These are phyloP conservation scores for Burhinus oedicnemus DNA, from an alignment of 2,113 vertebrate species.

Conservation along the genomic window DNA sequence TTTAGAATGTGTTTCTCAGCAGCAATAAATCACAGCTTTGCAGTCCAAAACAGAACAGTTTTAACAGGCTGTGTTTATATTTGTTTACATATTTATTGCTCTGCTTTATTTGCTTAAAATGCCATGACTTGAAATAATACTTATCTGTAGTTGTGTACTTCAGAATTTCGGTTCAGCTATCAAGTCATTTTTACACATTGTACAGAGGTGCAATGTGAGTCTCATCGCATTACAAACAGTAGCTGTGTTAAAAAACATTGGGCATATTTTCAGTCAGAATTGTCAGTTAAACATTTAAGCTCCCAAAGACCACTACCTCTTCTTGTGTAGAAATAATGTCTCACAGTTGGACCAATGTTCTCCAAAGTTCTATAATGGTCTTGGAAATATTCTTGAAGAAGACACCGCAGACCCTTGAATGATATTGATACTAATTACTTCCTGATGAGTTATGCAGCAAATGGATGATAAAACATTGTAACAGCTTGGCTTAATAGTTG, in stretches of 20 bases:
- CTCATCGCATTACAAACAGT: rapidly evolving
- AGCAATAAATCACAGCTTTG: not conserved
- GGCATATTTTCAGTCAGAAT: not conserved
- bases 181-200: not conserved
- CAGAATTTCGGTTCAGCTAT: not conserved
- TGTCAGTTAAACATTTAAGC: not conserved
- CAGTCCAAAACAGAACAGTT: not conserved
- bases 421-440: not conserved
- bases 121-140: not conserved
- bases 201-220: not conserved
- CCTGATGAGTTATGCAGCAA: not conserved
- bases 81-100: not conserved
- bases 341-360: not conserved
- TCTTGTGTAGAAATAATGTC: not conserved
- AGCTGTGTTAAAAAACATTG: not conserved
- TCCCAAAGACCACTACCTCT: not conserved
- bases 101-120: not conserved
- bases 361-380: not conserved
- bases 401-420: not conserved
- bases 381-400: not conserved
- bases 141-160: not conserved
- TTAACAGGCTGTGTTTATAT: not conserved
- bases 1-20: not conserved
- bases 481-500: not conserved
- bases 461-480: not conserved